Evolutionary conservation across 2,888 invertebrate species (phyloP), one percentile per base, ranked within the genome.

Genomic region (Hyalella azteca): DNA sequence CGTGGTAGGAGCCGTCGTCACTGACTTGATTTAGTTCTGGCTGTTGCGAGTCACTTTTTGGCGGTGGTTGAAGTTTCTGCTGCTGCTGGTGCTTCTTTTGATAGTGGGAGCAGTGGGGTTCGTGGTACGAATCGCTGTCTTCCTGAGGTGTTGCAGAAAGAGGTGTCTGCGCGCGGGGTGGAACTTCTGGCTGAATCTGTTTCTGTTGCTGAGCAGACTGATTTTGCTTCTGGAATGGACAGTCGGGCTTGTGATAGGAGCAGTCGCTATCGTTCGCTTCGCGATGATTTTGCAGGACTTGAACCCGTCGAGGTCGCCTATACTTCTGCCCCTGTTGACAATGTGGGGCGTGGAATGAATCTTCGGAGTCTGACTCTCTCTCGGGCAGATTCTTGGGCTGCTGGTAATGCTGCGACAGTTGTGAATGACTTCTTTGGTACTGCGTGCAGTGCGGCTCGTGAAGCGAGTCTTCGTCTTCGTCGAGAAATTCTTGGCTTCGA

Each of bases 401-500:
- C 75, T 75, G 75, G 45, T 75, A 75, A 29, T 75, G 75, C 45
- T 75, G 75, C 11, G 75, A 75, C 45, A 41, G 75, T 45, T 45
- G 40, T 22, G 45, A 45, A 26, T 45, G 40, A 22, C 75, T 75
- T n/a, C 75, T 40, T 39, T 75, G 75, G 45, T 75, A 75, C 75
- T 75, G 75, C 40, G 75, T 75, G 29, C 75, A 75, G 75, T 75
- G 45, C 26, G 75, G 75, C 45, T 75, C 75, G 75, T 75, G 75
- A 29, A 41, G 45, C 75, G 75, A 75, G 45, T 75, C 75, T 26
- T 75, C 75, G 75, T 75, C 75, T 29, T 75, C 75, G 40, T 75
- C 75, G 29, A 45, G 75, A 15, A 29, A 2, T 75, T 75, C 41
- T 1, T 32, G 40, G 45, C 45, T 41, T 45, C 19, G 40, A 4